A percentile compares a stretch with the other conserved stretches of the same genome.
Conservation (phyloP, 2,888 invertebrate species). For the Melanotus villosus region DNA sequence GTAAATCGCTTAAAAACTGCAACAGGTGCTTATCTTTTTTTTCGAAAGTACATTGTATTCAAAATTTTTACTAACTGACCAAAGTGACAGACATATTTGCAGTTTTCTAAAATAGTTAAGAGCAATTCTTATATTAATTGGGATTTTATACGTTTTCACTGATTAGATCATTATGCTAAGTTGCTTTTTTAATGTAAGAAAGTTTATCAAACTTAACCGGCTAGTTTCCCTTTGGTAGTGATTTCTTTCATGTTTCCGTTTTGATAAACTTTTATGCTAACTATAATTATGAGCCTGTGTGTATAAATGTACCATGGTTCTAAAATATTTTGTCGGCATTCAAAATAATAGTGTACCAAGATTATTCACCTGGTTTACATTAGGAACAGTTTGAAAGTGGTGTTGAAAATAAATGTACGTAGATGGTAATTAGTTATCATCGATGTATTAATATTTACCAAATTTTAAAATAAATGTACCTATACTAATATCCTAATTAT, state of each 20-base stretch:
- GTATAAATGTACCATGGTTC: constrained; percentile 10
- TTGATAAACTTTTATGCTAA: constrained; percentile 24
- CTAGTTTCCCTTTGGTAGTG: not conserved
- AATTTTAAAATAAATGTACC: constrained; percentile 41
- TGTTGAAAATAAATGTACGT: constrained; percentile 31
- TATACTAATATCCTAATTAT: constrained; percentile 28
- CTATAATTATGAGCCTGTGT: constrained; percentile 9
- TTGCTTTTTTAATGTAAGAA: constrained; percentile 15
- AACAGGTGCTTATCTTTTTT: too few relatives aligned
- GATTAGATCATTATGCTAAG: constrained; percentile 6
- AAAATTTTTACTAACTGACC: too few relatives aligned
- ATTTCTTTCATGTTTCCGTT: not conserved
- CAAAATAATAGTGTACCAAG: not conserved
- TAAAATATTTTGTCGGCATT: not conserved
- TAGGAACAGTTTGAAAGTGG: constrained; percentile 9
- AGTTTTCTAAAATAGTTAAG: not conserved
- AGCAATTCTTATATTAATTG: not conserved
- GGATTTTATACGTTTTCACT: not conserved
- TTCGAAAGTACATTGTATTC: too few relatives aligned
- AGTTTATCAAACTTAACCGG: constrained; percentile 10
- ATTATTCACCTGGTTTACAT: not conserved
- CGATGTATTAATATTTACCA: constrained; percentile 50
- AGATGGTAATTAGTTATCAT: constrained; percentile 42
- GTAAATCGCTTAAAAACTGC: too few relatives aligned
- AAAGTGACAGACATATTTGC: too few relatives aligned